phyloP scores from a whole-genome alignment of 1,140 invertebrate genomes.

The Apolygus lucorum region DNA sequence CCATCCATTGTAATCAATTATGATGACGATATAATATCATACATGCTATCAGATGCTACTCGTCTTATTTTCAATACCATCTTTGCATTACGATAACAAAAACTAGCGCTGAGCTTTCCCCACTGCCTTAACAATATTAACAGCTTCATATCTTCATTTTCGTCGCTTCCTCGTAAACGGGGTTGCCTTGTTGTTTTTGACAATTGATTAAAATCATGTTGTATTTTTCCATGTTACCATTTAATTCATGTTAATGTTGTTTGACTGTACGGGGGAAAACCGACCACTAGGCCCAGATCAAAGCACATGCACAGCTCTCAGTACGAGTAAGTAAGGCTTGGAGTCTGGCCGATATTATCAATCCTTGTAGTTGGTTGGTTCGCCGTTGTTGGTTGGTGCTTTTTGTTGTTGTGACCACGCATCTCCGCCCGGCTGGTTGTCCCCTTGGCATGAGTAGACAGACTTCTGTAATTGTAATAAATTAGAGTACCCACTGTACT shows the following conservation, averaged over 20 bases:
- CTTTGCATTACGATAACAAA: too few species aligned
- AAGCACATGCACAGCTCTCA: slow-evolving; percentile 42
- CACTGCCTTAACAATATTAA: too few species aligned
- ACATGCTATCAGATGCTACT: too few species aligned
- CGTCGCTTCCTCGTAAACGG: too few species aligned
- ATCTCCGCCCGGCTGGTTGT: neutral
- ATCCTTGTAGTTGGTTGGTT: neutral
- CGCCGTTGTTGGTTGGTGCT: slow-evolving; percentile 4
- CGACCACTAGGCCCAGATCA: slow-evolving; percentile 42
- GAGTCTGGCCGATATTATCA: neutral
- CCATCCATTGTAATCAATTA: too few species aligned
- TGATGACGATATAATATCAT: too few species aligned
- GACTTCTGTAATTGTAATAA: too few species aligned
- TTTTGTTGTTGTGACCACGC: neutral
- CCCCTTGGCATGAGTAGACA: neutral
- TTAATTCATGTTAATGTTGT: slow-evolving; percentile 24
- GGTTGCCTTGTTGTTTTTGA: slow-evolving; percentile 15
- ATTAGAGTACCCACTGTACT: too few species aligned
- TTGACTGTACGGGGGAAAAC: slow-evolving; percentile 23
- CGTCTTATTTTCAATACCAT: too few species aligned
- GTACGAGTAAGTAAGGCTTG: slow-evolving; percentile 41
- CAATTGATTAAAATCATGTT: neutral
- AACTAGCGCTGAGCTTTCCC: too few species aligned
- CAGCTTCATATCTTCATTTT: neutral
- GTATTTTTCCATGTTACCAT: slow-evolving; percentile 15